A percentile compares a stretch with the other conserved stretches of the same genome.
Evolutionary conservation across 2,888 invertebrate genomes (phyloP).

Genomic region (Cacoxenus indagator): DNA sequence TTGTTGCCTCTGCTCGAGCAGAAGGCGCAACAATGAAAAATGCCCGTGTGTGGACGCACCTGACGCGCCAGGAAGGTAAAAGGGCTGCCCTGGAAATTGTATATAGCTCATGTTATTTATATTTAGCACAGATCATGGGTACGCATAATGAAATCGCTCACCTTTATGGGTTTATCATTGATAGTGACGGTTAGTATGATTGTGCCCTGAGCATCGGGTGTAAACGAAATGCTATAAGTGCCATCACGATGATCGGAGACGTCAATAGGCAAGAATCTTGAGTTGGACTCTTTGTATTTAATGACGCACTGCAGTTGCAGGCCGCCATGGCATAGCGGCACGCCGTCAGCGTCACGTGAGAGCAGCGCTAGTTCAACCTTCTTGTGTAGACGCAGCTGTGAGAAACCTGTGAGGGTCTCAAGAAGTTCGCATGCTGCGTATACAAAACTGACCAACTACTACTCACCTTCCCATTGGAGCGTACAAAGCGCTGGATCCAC

Average conservation of each 20-base stretch:
- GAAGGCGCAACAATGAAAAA: slow-evolving; percentile 85
- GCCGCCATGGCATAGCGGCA: slow-evolving; percentile 78
- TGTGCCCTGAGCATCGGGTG: slow-evolving; percentile 77
- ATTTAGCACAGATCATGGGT: not conserved
- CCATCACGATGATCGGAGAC: slow-evolving; percentile 78
- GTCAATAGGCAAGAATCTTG: slow-evolving; percentile 71
- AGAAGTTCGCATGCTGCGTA: too few relatives aligned
- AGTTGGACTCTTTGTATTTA: slow-evolving; percentile 73
- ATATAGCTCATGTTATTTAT: not conserved
- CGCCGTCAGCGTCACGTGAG: slow-evolving; percentile 76
- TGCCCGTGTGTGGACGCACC: slow-evolving; percentile 77
- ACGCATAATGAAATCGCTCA: too few relatives aligned
- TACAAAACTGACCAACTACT: not conserved
- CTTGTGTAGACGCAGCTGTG: slow-evolving; percentile 75
- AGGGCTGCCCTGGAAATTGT: slow-evolving; percentile 76
- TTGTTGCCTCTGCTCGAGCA: slow-evolving; percentile 84
- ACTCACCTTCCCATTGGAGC: slow-evolving; percentile 71
- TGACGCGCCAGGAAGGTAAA: slow-evolving; percentile 77
- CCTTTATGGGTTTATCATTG: slow-evolving; percentile 78
- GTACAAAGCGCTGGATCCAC: slow-evolving; percentile 76
- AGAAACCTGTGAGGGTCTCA: slow-evolving; percentile 52
- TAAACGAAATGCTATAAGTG: slow-evolving; percentile 75
- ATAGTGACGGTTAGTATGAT: slow-evolving; percentile 76
- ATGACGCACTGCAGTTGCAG: slow-evolving; percentile 75
- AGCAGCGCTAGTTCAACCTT: slow-evolving; percentile 76